These are phyloP conservation scores for Andrena praecox DNA, from an alignment of 2,888 invertebrate genomes.

Conservation along the genomic window DNA sequence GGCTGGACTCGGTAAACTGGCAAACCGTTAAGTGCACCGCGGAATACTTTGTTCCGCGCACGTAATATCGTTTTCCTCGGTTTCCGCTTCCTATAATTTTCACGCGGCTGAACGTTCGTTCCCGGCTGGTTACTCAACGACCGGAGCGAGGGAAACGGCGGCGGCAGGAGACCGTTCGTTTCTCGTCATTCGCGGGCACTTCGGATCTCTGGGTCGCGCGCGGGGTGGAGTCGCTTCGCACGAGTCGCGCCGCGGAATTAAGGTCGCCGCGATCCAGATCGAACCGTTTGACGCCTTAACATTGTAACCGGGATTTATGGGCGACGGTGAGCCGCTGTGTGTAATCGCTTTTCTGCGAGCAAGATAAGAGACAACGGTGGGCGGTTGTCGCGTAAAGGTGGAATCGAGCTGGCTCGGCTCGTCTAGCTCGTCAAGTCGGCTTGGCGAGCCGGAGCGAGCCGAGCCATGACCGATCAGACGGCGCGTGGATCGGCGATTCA, in stretches of 20 bases:
- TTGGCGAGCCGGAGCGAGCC: no score
- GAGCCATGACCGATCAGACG: no score
- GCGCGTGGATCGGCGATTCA: no score
- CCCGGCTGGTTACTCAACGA: conserved; percentile 39
- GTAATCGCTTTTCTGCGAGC: conserved; percentile 72
- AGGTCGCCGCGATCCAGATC: conserved; percentile 39
- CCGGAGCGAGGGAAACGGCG: conserved; percentile 3
- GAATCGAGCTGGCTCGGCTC: no score
- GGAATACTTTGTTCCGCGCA: conserved; percentile 11
- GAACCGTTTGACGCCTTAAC: conserved; percentile 70
- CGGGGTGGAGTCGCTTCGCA: background rate
- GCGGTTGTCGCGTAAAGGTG: conserved; percentile 44
- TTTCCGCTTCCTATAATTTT: conserved; percentile 43
- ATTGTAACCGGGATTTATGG: conserved; percentile 72
- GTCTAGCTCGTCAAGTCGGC: no score
- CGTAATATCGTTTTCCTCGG: conserved; percentile 38
- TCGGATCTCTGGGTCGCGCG: background rate
- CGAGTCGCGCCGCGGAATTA: conserved; percentile 28
- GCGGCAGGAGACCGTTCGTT: background rate
- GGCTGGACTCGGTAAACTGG: background rate
- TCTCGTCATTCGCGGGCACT: background rate
- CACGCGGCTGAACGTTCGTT: conserved; percentile 38
- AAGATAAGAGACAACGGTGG: conserved; percentile 61
- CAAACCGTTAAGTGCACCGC: conserved; percentile 21
- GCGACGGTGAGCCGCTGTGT: conserved; percentile 71